Percentiles rank a stretch among this genome's conserved stretches.
phyloP scores from a whole-genome alignment of 2,797 vertebrate genomes.

The Syndactyla subalaris region DNA sequence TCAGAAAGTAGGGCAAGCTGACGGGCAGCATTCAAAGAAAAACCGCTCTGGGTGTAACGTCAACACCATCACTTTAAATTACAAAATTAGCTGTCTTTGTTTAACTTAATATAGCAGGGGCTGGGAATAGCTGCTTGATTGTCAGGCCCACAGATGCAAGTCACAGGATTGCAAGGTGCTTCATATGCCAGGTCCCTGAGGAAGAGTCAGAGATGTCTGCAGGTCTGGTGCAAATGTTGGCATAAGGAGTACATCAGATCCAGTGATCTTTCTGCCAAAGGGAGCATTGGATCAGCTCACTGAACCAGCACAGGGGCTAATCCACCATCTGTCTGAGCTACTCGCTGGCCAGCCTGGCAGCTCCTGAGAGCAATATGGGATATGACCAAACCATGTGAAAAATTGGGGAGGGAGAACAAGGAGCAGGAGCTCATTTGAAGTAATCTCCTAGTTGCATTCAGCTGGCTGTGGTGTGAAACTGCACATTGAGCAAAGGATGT shows the following conservation, averaged over 20 bases:
- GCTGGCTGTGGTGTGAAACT: not conserved
- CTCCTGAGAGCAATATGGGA: not conserved
- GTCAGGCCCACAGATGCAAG: not conserved
- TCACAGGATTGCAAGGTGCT: not conserved
- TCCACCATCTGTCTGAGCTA: not conserved
- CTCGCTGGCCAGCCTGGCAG: not conserved
- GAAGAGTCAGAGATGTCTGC: not conserved
- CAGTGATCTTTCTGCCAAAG: not conserved
- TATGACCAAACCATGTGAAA: not conserved
- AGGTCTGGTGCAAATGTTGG: not conserved
- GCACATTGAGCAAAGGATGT: accelerated
- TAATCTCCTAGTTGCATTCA: not conserved
- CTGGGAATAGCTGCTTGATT: not conserved
- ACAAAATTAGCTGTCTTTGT: constrained; percentile 41
- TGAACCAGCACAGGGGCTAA: not conserved
- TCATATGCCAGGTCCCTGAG: not conserved
- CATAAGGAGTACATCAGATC: not conserved
- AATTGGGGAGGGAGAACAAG: not conserved
- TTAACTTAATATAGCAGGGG: constrained; percentile 7
- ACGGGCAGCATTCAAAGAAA: constrained; percentile 9
- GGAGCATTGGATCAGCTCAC: not conserved
- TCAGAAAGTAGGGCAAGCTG: constrained; percentile 43
- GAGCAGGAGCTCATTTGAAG: not conserved
- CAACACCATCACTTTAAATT: constrained; percentile 1
- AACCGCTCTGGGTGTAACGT: not conserved